Percentiles rank a stretch among this genome's conserved stretches.
These are phyloP conservation scores for Leptopterna dolabrata DNA, from an alignment of 2,888 invertebrate species.

Conservation along the genomic window DNA sequence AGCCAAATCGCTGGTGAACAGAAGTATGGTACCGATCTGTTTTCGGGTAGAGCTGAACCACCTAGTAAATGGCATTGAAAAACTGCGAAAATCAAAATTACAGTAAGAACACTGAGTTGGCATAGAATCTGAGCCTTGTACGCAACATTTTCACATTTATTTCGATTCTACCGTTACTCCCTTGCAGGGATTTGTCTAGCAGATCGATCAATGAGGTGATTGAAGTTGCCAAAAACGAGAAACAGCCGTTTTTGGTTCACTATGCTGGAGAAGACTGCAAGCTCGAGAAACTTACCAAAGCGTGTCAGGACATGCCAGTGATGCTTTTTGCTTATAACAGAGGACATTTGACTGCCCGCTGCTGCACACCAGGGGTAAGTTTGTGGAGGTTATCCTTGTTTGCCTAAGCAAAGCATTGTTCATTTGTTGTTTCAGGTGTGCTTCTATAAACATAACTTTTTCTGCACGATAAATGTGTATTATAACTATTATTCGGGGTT, in stretches of 20 bases:
- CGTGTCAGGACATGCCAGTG: constrained; percentile 72
- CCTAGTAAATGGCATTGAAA: constrained; percentile 20
- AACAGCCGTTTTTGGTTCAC: constrained; percentile 47
- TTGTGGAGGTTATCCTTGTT: background rate
- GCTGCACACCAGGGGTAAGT: constrained; percentile 76
- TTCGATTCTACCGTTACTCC: background rate
- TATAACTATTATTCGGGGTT: constrained; percentile 44
- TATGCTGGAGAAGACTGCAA: constrained; percentile 63
- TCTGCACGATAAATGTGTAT: too few relatives aligned
- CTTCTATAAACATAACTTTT: too few relatives aligned
- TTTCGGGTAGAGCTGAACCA: constrained; percentile 47
- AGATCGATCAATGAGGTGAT: constrained; percentile 34
- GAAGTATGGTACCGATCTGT: constrained; percentile 17
- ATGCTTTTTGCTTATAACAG: constrained; percentile 77
- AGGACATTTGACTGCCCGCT: constrained; percentile 75
- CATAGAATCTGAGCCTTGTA: too few relatives aligned
- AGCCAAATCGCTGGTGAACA: background rate
- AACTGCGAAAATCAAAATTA: background rate
- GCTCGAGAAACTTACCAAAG: constrained; percentile 72
- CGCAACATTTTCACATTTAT: too few relatives aligned
- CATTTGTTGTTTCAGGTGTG: too few relatives aligned
- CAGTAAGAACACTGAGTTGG: background rate
- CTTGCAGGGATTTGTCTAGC: constrained; percentile 9
- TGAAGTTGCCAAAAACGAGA: background rate
- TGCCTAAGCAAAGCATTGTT: background rate